A percentile compares a stretch with the other conserved stretches of the same genome.
Conservation (phyloP, 1,140 invertebrate species). For the Rhynchophorus ferrugineus region DNA sequence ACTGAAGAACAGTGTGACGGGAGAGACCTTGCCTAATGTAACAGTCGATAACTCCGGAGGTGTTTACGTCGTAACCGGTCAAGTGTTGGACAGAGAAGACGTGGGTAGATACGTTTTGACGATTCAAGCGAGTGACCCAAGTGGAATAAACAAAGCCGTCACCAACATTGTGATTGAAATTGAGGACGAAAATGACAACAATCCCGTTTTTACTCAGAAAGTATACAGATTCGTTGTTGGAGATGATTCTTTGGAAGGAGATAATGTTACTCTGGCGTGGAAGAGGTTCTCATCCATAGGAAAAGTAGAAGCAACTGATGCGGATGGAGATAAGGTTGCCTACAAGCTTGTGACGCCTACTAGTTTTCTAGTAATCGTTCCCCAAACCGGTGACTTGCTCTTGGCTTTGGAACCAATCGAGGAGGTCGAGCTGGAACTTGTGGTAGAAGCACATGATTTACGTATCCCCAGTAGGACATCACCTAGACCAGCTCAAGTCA, state of each 20-base stretch:
- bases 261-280: constrained; percentile 51
- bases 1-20: constrained; percentile 52
- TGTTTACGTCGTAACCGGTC: constrained; percentile 62
- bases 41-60: constrained; percentile 52
- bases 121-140: constrained; percentile 66
- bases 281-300: constrained; percentile 73
- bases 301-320: constrained; percentile 72
- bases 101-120: constrained; percentile 61
- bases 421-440: constrained; percentile 57
- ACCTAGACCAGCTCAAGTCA: constrained; percentile 60
- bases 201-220: constrained; percentile 68
- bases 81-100: constrained; percentile 64
- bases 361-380: constrained; percentile 76
- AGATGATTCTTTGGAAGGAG: constrained; percentile 46
- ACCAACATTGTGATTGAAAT: constrained; percentile 67
- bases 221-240: constrained; percentile 71
- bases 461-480: constrained; percentile 61
- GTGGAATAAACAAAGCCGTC: constrained; percentile 63
- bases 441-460: constrained; percentile 76
- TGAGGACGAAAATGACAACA: constrained; percentile 84
- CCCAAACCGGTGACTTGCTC: constrained; percentile 83
- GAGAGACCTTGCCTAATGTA: constrained; percentile 47
- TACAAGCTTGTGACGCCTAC: constrained; percentile 72
- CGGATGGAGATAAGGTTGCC: constrained; percentile 78
- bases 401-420: constrained; percentile 65